Percentiles rank a stretch among this genome's conserved stretches.
phyloP scores from a whole-genome alignment of 2,888 invertebrate species.

The Agapostemon virescens region DNA sequence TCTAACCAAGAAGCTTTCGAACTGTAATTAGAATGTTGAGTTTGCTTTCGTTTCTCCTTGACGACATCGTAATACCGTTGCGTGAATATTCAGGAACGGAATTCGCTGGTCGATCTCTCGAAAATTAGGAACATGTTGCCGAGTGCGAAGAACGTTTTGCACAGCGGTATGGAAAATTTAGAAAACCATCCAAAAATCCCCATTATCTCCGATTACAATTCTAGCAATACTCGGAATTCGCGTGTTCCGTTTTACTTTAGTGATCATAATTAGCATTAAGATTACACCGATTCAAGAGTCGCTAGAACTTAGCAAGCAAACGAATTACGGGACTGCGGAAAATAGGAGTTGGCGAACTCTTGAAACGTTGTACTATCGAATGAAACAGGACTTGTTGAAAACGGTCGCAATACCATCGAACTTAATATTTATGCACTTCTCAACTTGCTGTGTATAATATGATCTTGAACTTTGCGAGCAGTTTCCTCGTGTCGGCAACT shows the following conservation, averaged over 20 bases:
- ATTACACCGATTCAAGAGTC: conserved; percentile 15
- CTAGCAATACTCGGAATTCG: not conserved
- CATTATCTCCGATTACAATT: conserved; percentile 10
- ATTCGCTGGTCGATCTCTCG: not conserved
- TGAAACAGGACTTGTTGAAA: conserved; percentile 20
- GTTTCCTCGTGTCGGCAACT: not conserved
- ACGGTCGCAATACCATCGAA: conserved; percentile 1
- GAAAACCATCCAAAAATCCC: conserved; percentile 20
- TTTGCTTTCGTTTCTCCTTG: not conserved
- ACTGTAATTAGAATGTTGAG: not conserved
- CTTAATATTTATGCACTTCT: conserved; percentile 10
- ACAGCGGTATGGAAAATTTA: conserved; percentile 18
- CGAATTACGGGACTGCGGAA: conserved; percentile 13
- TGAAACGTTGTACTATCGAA: conserved; percentile 3
- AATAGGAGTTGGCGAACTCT: conserved; percentile 29
- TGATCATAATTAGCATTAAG: conserved; percentile 30
- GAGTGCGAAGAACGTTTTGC: not conserved
- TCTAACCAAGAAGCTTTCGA: not conserved
- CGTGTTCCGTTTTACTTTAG: conserved; percentile 8
- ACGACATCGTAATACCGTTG: not conserved
- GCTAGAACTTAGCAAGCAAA: conserved; percentile 9
- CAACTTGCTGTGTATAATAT: conserved; percentile 4
- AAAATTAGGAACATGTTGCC: conserved; percentile 11
- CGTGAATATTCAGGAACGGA: not conserved
- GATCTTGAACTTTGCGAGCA: conserved; percentile 14